A percentile compares a stretch with the other conserved stretches of the same genome.
These are phyloP conservation scores for Periphyllus acericola DNA, from an alignment of 2,888 invertebrate genomes.

Conservation along the genomic window DNA sequence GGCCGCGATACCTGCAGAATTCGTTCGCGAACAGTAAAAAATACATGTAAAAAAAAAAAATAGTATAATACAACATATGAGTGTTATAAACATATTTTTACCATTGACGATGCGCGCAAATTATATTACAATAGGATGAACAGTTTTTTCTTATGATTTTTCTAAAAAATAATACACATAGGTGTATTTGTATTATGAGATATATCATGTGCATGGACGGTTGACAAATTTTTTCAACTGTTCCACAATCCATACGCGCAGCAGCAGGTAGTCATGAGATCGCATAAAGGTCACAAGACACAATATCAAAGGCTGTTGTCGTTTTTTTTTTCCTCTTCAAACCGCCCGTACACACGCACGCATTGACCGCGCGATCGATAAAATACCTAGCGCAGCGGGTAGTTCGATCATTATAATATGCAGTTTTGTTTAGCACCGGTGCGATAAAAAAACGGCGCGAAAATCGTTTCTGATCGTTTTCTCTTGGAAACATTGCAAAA, in stretches of 20 bases:
- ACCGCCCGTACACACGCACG: not conserved
- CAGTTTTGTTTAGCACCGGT: not conserved
- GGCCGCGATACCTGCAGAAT: not conserved
- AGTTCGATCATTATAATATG: not conserved
- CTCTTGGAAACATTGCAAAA: not conserved
- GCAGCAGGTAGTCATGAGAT: not conserved
- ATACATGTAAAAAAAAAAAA: not conserved
- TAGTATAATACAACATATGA: not conserved
- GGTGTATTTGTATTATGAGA: not conserved
- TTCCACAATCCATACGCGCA: not conserved
- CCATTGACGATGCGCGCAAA: not conserved
- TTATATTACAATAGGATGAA: not conserved
- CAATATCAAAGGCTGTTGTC: not conserved
- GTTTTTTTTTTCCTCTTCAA: not conserved
- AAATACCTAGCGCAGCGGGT: conserved; percentile 13
- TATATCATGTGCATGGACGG: not conserved
- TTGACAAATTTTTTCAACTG: not conserved
- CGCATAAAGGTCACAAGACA: not conserved
- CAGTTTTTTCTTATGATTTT: not conserved
- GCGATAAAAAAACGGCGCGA: not conserved
- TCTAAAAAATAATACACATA: not conserved
- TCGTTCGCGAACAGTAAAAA: not conserved
- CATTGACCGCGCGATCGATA: conserved; percentile 15
- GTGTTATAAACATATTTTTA: not conserved
- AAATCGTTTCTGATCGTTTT: conserved; percentile 3